Evolutionary conservation across 2,113 vertebrate species (phyloP).

Genomic region (Corvus moneduloides): DNA sequence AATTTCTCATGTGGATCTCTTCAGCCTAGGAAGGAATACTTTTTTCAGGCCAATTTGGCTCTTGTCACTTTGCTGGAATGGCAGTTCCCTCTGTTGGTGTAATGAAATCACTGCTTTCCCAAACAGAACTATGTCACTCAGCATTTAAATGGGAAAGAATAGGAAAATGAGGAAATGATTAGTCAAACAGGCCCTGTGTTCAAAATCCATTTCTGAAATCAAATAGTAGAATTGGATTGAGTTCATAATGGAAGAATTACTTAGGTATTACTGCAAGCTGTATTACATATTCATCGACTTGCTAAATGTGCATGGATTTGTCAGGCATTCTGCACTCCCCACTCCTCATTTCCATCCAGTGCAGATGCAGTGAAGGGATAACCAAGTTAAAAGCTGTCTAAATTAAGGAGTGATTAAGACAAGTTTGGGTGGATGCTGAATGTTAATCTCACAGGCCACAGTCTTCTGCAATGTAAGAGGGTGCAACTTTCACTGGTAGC

Average conservation of each 20-base stretch:
- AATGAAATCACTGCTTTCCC: constrained; percentile 63
- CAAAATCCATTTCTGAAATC: constrained; percentile 72
- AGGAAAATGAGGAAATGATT: constrained; percentile 63
- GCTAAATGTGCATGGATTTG: constrained; percentile 30
- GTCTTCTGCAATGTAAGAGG: neutral
- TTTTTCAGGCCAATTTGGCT: constrained; percentile 58
- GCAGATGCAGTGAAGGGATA: neutral
- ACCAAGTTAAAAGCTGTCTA: neutral
- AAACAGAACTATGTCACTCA: constrained; percentile 46
- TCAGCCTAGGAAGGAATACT: constrained; percentile 17
- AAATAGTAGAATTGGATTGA: constrained; percentile 69
- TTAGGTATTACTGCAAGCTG: constrained; percentile 35
- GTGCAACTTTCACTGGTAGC: neutral
- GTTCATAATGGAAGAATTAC: constrained; percentile 62
- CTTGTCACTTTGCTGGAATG: constrained; percentile 58
- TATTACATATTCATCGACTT: constrained; percentile 37
- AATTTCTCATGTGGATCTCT: constrained; percentile 63
- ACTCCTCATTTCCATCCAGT: neutral
- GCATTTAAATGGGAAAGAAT: constrained; percentile 55
- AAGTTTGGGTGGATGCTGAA: neutral
- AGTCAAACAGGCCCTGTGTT: constrained; percentile 56
- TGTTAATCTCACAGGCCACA: neutral
- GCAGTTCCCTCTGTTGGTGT: constrained; percentile 65
- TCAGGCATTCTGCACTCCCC: neutral
- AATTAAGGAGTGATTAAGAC: constrained; percentile 10